Evolutionary conservation across 1,140 invertebrate genomes (phyloP).

Genomic region (Condylostylus longicornis): DNA sequence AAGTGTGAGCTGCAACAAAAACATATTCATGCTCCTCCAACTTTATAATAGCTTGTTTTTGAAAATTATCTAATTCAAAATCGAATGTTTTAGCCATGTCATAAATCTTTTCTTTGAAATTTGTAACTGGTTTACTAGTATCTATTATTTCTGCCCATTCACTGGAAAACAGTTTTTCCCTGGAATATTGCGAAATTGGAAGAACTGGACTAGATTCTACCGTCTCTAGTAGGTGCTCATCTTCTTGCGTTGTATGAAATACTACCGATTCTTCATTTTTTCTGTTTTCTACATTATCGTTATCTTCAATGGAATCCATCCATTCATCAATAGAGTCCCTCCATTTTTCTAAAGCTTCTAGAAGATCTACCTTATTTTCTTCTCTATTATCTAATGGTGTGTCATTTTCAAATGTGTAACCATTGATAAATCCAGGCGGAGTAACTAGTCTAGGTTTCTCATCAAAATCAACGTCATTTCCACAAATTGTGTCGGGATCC

Average conservation of each 20-base stretch:
- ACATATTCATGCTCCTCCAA: conserved; percentile 89
- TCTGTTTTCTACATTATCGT: not conserved
- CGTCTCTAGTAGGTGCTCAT: conserved; percentile 27
- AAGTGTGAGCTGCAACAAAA: conserved; percentile 97
- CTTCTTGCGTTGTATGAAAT: conserved; percentile 10
- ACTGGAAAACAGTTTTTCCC: conserved; percentile 31
- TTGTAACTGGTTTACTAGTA: conserved; percentile 56
- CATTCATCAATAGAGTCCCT: not conserved
- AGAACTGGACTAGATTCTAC: conserved; percentile 34
- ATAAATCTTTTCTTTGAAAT: conserved; percentile 72
- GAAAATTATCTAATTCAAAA: conserved; percentile 94
- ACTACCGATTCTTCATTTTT: conserved; percentile 8
- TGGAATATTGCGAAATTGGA: conserved; percentile 34
- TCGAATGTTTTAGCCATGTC: conserved; percentile 73
- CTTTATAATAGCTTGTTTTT: conserved; percentile 89
- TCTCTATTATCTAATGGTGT: not conserved
- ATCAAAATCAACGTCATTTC: conserved; percentile 34
- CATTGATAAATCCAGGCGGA: conserved; percentile 47
- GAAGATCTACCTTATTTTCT: conserved; percentile 24
- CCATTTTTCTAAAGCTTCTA: conserved; percentile 15
- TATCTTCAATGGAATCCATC: not conserved
- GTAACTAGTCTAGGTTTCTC: conserved; percentile 42
- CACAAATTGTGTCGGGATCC: conserved; percentile 19
- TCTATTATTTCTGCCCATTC: conserved; percentile 83
- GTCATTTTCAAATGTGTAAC: conserved; percentile 34